phyloP scores from a whole-genome alignment of 2,113 vertebrate species.

The Pterocles gutturalis region DNA sequence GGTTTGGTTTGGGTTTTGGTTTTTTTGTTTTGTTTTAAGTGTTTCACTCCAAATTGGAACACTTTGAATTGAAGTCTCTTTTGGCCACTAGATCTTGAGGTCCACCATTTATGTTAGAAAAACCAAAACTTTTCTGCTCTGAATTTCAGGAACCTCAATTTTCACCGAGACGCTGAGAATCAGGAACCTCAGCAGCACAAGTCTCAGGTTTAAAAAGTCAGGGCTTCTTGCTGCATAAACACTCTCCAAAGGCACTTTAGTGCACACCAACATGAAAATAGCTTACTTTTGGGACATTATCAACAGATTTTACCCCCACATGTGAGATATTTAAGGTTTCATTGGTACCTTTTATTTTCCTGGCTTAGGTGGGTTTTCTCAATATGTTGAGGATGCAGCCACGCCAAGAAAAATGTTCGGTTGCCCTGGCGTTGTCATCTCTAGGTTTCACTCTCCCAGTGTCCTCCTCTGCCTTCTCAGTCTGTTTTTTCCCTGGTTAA shows the following conservation, averaged over 20 bases:
- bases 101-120: not conserved
- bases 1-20: not conserved
- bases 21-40: not conserved
- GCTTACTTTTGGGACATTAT: not conserved
- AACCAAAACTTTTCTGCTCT: not conserved
- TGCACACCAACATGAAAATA: not conserved
- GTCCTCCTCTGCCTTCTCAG: not conserved
- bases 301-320: not conserved
- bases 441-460: not conserved
- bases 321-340: not conserved
- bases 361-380: not conserved
- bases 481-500: not conserved
- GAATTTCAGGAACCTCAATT: not conserved
- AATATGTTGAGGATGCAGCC: not conserved
- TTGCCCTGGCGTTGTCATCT: not conserved
- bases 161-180: not conserved
- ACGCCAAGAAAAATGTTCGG: not conserved
- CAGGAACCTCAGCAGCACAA: not conserved
- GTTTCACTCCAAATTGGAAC: not conserved
- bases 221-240: not conserved
- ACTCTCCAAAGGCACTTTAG: not conserved
- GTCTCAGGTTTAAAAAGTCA: not conserved
- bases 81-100: not conserved
- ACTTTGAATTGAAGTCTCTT: not conserved
- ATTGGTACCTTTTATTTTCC: not conserved